Evolutionary conservation across 1,140 invertebrate genomes (phyloP).

Genomic region (Calliphora vicina): DNA sequence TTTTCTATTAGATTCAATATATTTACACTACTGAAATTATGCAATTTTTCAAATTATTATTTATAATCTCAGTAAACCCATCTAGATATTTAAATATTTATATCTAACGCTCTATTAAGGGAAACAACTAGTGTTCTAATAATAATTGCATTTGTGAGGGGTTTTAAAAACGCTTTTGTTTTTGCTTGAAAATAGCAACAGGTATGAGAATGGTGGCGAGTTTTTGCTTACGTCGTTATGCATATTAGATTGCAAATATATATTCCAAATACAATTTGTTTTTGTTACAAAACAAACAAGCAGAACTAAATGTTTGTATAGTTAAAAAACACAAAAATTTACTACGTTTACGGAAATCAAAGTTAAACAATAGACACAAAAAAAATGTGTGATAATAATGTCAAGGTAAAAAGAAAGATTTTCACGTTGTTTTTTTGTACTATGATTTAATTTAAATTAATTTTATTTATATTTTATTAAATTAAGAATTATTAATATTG

Average conservation of each 20-base stretch:
- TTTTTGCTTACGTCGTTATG: neutral
- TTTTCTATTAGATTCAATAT: neutral
- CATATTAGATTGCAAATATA: neutral
- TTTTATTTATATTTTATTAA: too few species aligned
- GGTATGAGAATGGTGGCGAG: neutral
- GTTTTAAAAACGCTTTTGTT: neutral
- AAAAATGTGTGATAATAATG: neutral
- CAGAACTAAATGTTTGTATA: neutral
- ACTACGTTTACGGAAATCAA: neutral
- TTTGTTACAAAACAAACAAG: neutral
- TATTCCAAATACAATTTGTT: neutral
- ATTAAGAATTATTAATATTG: too few species aligned
- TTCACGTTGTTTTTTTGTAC: neutral
- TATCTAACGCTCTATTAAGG: neutral
- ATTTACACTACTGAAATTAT: neutral
- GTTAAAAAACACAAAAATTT: neutral
- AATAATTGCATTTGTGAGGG: neutral
- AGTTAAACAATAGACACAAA: neutral
- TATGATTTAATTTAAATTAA: neutral
- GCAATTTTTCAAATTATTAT: neutral
- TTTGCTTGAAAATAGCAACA: neutral
- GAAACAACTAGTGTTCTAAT: neutral
- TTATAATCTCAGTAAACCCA: neutral
- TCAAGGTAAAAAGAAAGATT: neutral
- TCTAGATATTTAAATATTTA: neutral